Evolutionary conservation across 2,113 vertebrate genomes (phyloP).

Genomic region (Podarcis raffonei): DNA sequence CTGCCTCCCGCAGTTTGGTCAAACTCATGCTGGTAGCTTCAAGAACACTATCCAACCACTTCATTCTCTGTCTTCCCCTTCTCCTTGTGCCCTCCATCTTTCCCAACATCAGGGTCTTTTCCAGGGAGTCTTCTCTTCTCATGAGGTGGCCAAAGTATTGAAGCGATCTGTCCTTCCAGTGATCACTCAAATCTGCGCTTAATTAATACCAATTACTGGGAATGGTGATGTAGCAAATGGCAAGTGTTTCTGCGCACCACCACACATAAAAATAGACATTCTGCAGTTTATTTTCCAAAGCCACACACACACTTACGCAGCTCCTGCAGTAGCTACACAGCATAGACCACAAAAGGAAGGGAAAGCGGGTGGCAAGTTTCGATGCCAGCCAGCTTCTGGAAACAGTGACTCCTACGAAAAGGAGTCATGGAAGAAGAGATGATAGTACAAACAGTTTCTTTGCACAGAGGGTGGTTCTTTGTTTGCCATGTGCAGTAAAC

Average conservation of each 20-base stretch:
- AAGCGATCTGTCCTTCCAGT: no score
- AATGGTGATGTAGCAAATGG: background rate
- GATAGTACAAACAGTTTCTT: background rate
- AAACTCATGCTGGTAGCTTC: no score
- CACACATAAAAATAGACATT: background rate
- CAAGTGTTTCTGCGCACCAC: background rate
- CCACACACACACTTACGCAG: background rate
- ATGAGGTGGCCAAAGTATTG: no score
- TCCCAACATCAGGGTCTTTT: no score
- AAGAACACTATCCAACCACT: no score
- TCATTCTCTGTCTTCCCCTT: no score
- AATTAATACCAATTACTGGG: background rate
- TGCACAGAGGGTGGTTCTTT: background rate
- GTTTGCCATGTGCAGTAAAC: background rate
- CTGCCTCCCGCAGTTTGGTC: no score
- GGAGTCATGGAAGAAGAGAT: background rate
- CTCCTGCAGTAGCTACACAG: background rate
- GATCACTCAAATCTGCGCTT: background rate
- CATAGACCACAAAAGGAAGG: constrained; percentile 32
- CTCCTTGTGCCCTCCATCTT: no score
- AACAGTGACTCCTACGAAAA: background rate
- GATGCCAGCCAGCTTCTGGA: background rate
- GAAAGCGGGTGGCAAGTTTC: background rate
- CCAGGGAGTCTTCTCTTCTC: no score
- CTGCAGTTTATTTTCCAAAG: background rate